These are phyloP conservation scores for Ptychobarbus kaznakovi DNA, from an alignment of 2,797 vertebrate species.

Conservation along the genomic window DNA sequence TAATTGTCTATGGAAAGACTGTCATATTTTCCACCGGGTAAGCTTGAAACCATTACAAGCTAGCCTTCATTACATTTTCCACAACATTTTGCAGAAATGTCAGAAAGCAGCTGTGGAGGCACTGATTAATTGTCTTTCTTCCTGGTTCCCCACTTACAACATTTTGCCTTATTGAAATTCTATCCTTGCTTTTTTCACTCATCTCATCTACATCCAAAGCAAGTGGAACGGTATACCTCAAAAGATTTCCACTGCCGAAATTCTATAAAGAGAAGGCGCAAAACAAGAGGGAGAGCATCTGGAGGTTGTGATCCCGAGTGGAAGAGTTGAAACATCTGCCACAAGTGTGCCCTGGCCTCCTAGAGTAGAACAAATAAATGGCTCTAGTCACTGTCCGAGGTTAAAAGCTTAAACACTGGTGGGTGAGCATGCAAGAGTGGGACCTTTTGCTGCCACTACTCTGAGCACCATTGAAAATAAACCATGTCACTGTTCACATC, in stretches of 20 bases:
- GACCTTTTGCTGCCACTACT: slow-evolving; percentile 22
- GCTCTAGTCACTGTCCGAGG: slow-evolving; percentile 52
- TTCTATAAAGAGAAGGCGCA: slow-evolving; percentile 44
- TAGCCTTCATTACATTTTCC: slow-evolving; percentile 90
- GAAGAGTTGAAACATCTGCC: slow-evolving; percentile 56
- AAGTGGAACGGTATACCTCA: slow-evolving; percentile 67
- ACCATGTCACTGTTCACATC: not conserved
- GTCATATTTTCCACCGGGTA: slow-evolving; percentile 87
- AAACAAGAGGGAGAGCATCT: slow-evolving; percentile 47
- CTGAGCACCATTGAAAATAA: slow-evolving; percentile 42
- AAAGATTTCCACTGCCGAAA: slow-evolving; percentile 54
- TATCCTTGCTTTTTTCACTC: slow-evolving; percentile 11
- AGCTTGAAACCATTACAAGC: slow-evolving; percentile 80
- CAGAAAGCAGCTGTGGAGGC: slow-evolving; percentile 85
- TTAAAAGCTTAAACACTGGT: slow-evolving; percentile 53
- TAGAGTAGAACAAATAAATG: slow-evolving; percentile 57
- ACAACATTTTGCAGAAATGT: slow-evolving; percentile 89
- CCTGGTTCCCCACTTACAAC: slow-evolving; percentile 60
- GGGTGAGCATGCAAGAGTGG: slow-evolving; percentile 31
- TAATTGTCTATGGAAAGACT: slow-evolving; percentile 87
- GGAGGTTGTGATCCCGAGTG: slow-evolving; percentile 14
- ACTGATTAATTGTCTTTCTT: slow-evolving; percentile 81
- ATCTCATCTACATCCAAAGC: slow-evolving; percentile 60
- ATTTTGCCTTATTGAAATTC: slow-evolving; percentile 51
- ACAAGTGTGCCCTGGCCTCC: slow-evolving; percentile 34